Evolutionary conservation across 2,888 invertebrate species (phyloP).

Genomic region (Tenthredo amoena): DNA sequence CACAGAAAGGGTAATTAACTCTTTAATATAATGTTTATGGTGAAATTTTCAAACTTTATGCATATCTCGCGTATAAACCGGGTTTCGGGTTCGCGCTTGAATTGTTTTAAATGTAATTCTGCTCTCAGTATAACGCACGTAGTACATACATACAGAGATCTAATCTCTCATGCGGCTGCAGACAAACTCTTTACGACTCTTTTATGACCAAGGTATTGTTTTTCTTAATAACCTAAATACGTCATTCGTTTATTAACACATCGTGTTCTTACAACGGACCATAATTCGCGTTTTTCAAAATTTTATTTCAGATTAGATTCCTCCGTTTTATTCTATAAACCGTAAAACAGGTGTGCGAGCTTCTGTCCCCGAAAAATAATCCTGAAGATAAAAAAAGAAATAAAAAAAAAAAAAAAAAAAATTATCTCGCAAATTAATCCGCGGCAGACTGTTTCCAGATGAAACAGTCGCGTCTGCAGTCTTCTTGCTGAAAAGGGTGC

Average conservation of each 20-base stretch:
- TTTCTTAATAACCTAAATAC: neutral
- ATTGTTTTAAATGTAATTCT: neutral
- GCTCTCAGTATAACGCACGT: neutral
- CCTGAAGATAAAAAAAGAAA: neutral
- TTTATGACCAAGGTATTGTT: neutral
- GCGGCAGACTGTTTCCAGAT: neutral
- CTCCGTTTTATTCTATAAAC: neutral
- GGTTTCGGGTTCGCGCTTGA: neutral
- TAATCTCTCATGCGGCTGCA: neutral
- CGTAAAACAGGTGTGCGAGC: neutral
- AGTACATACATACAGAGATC: neutral
- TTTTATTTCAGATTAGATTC: neutral
- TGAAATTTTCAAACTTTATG: neutral
- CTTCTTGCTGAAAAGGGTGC: neutral
- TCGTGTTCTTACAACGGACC: neutral
- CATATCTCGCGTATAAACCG: neutral
- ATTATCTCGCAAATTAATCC: neutral
- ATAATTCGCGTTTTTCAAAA: neutral
- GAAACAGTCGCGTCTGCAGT: neutral
- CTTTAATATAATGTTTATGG: neutral
- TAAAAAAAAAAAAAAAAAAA: neutral
- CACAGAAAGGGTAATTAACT: neutral
- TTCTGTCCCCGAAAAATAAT: neutral
- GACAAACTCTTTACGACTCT: conserved; percentile 16
- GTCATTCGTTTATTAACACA: neutral